Evolutionary conservation across 2,888 invertebrate genomes (phyloP), one percentile per base, ranked within the genome.

Genomic region (Drosophila fungiperda): DNA sequence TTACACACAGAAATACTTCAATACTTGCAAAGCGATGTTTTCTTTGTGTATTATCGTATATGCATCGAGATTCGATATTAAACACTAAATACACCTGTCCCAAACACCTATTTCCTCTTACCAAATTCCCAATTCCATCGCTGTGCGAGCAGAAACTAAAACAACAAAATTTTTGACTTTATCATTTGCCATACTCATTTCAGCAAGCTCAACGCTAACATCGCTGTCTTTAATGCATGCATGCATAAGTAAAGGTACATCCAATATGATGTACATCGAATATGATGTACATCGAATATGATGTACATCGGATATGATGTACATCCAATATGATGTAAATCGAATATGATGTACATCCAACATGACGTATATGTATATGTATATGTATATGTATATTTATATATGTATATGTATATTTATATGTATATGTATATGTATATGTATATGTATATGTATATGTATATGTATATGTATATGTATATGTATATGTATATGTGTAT

Each of bases 11-110:
- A 87, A 91, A 85, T 77, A 82, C 82, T 84, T 64, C 50, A 68
- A 78, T 64, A 58, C 53, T 66, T 54, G 64, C 61, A 67, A 26
- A 38, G 15, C 23, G 52, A 36, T 81, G 82, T 76, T 91, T 90
- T 90, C 90, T 90, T 78, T 90, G 91, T 91, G 87, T 83, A 83
- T 74, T 80, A 82, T 85, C 81, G 90, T 90, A 86, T 88, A 75
- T 79, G 78, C 72, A 91, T 85, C 78, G 80, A 80, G 74, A 76
- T 82, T 78, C 61, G 66, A 73, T 72, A 81, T 65, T 50, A 45
- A 23, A 66, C 64, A 58, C 49, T 17, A n/a, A 64, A n/a, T 15
- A 50, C 45, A 61, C 54, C 11, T 42, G 38, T 11, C 38, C 38
- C 35, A 35, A 50, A 33, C 17, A 12, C 36, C 54, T 20, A 49